Conservation (phyloP, 2,888 invertebrate genomes). For the Microctonus aethiopoides region DNA sequence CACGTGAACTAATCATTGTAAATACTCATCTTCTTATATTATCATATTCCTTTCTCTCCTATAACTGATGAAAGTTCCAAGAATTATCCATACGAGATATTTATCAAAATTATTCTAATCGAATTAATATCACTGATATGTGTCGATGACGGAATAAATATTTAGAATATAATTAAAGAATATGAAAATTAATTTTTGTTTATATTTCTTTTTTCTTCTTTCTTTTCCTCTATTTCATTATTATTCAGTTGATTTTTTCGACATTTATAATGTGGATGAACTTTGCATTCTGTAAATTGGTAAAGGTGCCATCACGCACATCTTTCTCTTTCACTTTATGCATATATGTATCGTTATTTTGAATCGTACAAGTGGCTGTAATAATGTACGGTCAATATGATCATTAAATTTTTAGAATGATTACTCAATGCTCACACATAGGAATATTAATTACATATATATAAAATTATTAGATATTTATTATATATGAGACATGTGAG, state of each 20-base stretch:
- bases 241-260: constrained; percentile 4
- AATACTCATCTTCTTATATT: not conserved
- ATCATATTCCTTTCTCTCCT: not conserved
- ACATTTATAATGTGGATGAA: constrained; percentile 16
- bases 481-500: too few relatives aligned
- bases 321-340: not conserved
- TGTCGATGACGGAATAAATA: not conserved
- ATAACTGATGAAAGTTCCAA: constrained; percentile 6
- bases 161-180: not conserved
- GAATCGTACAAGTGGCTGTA: not conserved
- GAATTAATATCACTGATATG: not conserved
- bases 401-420: not conserved
- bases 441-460: too few relatives aligned
- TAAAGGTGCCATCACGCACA: constrained; percentile 14
- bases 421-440: not conserved
- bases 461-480: too few relatives aligned
- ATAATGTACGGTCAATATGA: not conserved
- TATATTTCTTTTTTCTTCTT: not conserved
- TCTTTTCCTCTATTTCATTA: not conserved
- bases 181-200: constrained; percentile 1
- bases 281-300: constrained; percentile 31
- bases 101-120: constrained; percentile 7
- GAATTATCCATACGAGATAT: not conserved
- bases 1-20: constrained; percentile 27
- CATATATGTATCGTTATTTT: not conserved